These are phyloP conservation scores for Atethmia centrago DNA, from an alignment of 2,888 invertebrate species.

Conservation along the genomic window DNA sequence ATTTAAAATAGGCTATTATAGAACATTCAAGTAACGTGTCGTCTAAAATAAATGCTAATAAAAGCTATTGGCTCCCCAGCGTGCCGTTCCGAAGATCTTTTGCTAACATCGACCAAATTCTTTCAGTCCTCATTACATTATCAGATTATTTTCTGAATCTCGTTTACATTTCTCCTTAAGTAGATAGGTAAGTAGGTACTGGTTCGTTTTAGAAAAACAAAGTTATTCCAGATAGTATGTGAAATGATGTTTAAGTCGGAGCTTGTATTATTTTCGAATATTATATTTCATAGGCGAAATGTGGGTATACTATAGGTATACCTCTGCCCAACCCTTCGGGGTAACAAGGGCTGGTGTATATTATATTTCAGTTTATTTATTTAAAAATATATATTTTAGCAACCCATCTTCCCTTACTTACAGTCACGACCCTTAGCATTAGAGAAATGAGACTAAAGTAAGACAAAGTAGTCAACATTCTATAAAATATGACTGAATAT, in stretches of 20 bases:
- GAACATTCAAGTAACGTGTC: conserved; percentile 2
- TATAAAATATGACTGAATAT: conserved; percentile 25
- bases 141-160: conserved; percentile 49
- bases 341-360: too few species aligned
- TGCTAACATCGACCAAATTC: conserved; percentile 33
- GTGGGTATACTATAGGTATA: too few species aligned
- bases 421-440: background rate
- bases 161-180: conserved; percentile 41
- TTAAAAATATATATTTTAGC: too few species aligned
- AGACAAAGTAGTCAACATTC: background rate
- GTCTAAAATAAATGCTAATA: conserved; percentile 43
- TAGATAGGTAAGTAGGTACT: conserved; percentile 13
- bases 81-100: conserved; percentile 40
- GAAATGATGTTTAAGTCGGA: background rate
- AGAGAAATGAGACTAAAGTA: background rate
- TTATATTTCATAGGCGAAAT: too few species aligned
- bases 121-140: conserved; percentile 48
- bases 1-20: background rate
- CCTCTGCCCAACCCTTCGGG: too few species aligned
- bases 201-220: conserved; percentile 10
- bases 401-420: too few species aligned
- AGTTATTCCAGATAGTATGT: background rate
- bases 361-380: too few species aligned
- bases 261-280: background rate
- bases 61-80: conserved; percentile 12